Evolutionary conservation across 2,113 vertebrate genomes (phyloP).

Genomic region (Chaetura pelagica): DNA sequence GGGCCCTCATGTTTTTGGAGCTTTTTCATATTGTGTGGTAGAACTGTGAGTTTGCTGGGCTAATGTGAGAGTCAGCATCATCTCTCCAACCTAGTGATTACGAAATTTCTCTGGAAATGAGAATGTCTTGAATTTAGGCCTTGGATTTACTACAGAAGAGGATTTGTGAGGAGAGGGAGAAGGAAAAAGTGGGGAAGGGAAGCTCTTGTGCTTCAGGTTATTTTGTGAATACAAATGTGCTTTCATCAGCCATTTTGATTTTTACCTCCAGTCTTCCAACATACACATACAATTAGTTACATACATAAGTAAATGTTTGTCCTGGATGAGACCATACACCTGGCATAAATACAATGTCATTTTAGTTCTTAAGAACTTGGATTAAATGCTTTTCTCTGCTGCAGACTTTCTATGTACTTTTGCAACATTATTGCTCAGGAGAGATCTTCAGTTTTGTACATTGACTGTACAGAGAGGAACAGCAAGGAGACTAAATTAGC

Average conservation of each 20-base stretch:
- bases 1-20: background rate
- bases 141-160: background rate
- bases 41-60: background rate
- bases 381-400: background rate
- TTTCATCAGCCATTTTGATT: background rate
- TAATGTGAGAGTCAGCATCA: background rate
- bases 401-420: background rate
- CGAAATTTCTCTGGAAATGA: background rate
- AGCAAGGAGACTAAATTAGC: background rate
- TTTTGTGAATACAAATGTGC: background rate
- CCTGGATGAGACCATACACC: background rate
- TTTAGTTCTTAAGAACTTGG: background rate
- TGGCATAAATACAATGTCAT: background rate
- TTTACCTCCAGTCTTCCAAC: background rate
- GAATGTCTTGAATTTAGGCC: background rate
- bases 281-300: background rate
- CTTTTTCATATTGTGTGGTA: background rate
- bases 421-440: background rate
- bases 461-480: background rate
- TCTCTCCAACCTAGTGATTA: no score
- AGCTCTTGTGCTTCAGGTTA: background rate
- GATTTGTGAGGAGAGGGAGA: background rate
- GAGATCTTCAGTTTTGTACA: background rate
- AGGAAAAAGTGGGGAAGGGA: background rate
- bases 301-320: fast-evolving